Conservation (phyloP, 2,797 vertebrate genomes). For the Sebastes jordani region DNA sequence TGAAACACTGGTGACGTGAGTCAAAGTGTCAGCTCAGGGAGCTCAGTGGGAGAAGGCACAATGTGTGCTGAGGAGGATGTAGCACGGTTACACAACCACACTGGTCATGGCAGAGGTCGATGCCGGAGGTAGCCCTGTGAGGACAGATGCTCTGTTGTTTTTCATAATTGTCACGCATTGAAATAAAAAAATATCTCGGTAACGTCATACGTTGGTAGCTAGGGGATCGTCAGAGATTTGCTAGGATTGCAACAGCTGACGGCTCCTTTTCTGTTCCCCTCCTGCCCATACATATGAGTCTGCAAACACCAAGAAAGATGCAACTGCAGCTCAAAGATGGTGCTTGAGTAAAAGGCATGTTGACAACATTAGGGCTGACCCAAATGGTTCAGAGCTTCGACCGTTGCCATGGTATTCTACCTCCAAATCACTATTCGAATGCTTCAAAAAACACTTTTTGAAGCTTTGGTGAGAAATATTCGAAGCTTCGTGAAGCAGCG, state of each 20-base stretch:
- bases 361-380: background rate
- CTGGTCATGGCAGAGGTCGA: slow-evolving; percentile 41
- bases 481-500: accelerated
- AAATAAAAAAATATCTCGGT: background rate
- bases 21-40: slow-evolving; percentile 64
- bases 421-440: too few relatives aligned
- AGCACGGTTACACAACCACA: slow-evolving; percentile 64
- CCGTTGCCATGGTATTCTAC: too few relatives aligned
- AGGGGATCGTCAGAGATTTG: background rate
- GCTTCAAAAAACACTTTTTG: too few relatives aligned
- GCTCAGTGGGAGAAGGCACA: slow-evolving; percentile 40
- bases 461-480: too few relatives aligned
- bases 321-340: background rate
- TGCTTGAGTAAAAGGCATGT: background rate
- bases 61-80: slow-evolving; percentile 44
- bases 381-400: too few relatives aligned
- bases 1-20: slow-evolving; percentile 57
- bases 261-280: background rate
- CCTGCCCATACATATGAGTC: background rate
- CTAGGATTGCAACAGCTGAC: background rate
- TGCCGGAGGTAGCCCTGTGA: background rate
- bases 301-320: background rate
- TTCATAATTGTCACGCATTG: background rate
- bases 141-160: slow-evolving; percentile 20
- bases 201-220: background rate